Percentiles rank a stretch among this genome's conserved stretches.
Conservation (phyloP, 2,113 vertebrate species). For the Camelus bactrianus region DNA sequence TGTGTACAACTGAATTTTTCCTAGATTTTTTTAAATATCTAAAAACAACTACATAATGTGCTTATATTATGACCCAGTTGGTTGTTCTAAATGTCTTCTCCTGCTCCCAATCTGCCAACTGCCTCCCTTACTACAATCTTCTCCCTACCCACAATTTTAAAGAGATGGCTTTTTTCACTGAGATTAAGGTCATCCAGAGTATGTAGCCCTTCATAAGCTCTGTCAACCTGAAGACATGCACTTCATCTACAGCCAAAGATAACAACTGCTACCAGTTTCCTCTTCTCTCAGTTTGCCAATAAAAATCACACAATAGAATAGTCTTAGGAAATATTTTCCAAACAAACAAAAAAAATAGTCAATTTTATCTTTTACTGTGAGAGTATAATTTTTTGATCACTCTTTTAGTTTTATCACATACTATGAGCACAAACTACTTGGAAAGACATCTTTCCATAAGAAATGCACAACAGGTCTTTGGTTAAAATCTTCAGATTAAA, state of each 20-base stretch:
- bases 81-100: slow-evolving; percentile 12
- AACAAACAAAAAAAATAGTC: not conserved
- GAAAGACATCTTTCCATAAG: slow-evolving; percentile 44
- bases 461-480: slow-evolving; percentile 2
- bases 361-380: slow-evolving; percentile 40
- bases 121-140: not conserved
- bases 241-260: not conserved
- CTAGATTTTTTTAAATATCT: slow-evolving; percentile 50
- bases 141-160: not conserved
- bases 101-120: not conserved
- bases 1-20: not conserved
- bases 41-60: slow-evolving; percentile 55
- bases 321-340: slow-evolving; percentile 50
- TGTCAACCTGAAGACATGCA: not conserved
- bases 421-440: slow-evolving; percentile 25
- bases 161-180: not conserved
- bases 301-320: slow-evolving; percentile 16
- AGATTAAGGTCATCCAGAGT: slow-evolving; percentile 32
- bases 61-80: slow-evolving; percentile 17
- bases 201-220: not conserved
- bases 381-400: slow-evolving; percentile 23
- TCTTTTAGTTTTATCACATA: slow-evolving; percentile 50
- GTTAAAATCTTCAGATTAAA: slow-evolving; percentile 45
- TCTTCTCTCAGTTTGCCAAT: not conserved
- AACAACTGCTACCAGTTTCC: not conserved